Evolutionary conservation across 2,113 vertebrate genomes (phyloP).

Genomic region (Xenotilapia flavipinnis): DNA sequence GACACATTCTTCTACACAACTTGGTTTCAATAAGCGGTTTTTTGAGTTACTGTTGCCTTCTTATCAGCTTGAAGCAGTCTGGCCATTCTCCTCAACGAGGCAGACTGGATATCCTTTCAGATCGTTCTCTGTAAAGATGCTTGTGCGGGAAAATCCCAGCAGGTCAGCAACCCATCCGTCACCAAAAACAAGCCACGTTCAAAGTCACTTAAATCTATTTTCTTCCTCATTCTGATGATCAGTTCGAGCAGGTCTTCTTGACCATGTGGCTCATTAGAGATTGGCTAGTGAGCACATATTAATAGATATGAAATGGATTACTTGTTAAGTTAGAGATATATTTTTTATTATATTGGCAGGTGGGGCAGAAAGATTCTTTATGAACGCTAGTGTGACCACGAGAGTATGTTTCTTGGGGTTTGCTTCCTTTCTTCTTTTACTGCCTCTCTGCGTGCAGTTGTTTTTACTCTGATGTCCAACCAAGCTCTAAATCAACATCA

Average conservation of each 20-base stretch:
- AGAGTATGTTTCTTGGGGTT: neutral
- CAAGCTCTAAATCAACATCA: slow-evolving; percentile 19
- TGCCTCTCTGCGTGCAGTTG: neutral
- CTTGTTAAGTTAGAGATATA: neutral
- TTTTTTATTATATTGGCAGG: neutral
- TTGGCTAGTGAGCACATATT: neutral
- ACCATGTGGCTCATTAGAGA: neutral
- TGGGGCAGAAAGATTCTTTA: neutral
- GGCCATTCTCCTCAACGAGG: neutral
- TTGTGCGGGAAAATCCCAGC: neutral
- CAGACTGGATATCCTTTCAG: neutral
- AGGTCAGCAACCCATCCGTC: neutral
- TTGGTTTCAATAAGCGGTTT: neutral
- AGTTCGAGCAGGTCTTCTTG: neutral
- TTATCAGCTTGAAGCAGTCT: neutral
- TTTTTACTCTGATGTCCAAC: slow-evolving; percentile 21
- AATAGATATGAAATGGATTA: neutral
- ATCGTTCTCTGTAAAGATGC: neutral
- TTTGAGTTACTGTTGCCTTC: neutral
- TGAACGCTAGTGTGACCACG: neutral
- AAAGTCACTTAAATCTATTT: neutral
- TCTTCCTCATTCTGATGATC: neutral
- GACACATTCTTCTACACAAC: neutral
- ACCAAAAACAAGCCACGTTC: neutral
- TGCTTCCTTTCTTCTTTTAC: neutral